Percentiles rank a stretch among this genome's conserved stretches.
These are phyloP conservation scores for Oxyteleia sp. DNA, from an alignment of 2,888 invertebrate genomes.

Conservation along the genomic window DNA sequence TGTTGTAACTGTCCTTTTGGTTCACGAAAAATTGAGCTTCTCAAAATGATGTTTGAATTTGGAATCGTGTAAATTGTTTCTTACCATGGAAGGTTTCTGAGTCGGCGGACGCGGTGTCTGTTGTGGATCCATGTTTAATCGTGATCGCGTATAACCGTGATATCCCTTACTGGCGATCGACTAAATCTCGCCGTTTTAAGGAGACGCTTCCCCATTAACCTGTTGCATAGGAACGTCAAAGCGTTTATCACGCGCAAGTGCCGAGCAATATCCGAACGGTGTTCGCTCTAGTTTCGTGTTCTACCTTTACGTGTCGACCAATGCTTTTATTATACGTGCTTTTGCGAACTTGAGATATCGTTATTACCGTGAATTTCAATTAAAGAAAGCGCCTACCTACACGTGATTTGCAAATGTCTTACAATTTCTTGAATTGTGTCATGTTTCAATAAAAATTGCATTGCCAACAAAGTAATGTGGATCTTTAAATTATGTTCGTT, in stretches of 20 bases:
- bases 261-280: slow-evolving; percentile 60
- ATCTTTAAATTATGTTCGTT: slow-evolving; percentile 11
- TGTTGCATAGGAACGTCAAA: slow-evolving; percentile 82
- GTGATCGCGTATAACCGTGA: slow-evolving; percentile 67
- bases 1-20: slow-evolving; percentile 14
- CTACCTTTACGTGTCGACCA: slow-evolving; percentile 67
- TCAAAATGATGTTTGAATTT: slow-evolving; percentile 2
- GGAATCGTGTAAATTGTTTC: slow-evolving; percentile 50
- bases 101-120: slow-evolving; percentile 78
- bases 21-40: not conserved
- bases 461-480: slow-evolving; percentile 9
- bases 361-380: slow-evolving; percentile 67
- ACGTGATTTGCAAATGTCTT: slow-evolving; percentile 31
- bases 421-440: slow-evolving; percentile 28
- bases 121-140: slow-evolving; percentile 82
- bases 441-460: slow-evolving; percentile 32
- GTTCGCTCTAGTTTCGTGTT: slow-evolving; percentile 70
- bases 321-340: slow-evolving; percentile 68
- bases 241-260: slow-evolving; percentile 72
- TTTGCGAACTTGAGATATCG: slow-evolving; percentile 54
- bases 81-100: slow-evolving; percentile 82
- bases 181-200: slow-evolving; percentile 74
- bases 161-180: slow-evolving; percentile 69
- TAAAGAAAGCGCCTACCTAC: slow-evolving; percentile 59
- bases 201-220: slow-evolving; percentile 81